phyloP scores from a whole-genome alignment of 1,140 invertebrate species.

The Pseudomyrmex gracilis region DNA sequence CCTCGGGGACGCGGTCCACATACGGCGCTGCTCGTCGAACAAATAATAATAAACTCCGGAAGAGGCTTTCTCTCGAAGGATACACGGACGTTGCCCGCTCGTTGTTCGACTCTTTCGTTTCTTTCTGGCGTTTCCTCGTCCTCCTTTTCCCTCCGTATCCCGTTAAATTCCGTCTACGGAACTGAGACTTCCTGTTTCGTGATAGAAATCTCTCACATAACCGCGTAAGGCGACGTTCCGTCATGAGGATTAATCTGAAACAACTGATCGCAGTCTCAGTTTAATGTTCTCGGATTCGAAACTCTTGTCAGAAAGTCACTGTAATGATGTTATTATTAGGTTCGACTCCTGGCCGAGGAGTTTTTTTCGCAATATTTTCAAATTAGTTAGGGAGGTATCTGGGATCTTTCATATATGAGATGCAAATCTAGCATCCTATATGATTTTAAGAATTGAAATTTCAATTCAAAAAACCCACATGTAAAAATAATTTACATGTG shows the following conservation, averaged over 20 bases:
- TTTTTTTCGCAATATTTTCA: too few species aligned
- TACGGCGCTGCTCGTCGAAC: conserved; percentile 56
- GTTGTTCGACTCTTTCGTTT: conserved; percentile 11
- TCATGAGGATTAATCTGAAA: conserved; percentile 11
- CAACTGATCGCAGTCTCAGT: too few species aligned
- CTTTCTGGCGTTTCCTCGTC: not conserved
- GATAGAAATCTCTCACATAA: conserved; percentile 9
- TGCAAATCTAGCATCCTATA: too few species aligned
- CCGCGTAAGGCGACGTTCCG: not conserved
- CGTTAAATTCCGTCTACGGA: conserved; percentile 6
- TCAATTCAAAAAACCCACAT: too few species aligned
- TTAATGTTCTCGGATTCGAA: not conserved
- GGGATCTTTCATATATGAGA: too few species aligned
- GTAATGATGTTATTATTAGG: too few species aligned
- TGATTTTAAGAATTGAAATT: too few species aligned
- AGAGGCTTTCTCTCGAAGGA: conserved; percentile 46
- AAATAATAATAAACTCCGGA: conserved; percentile 70
- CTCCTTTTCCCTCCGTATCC: not conserved
- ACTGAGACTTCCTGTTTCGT: conserved; percentile 13
- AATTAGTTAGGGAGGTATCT: too few species aligned
- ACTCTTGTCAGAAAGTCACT: not conserved
- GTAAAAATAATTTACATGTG: too few species aligned
- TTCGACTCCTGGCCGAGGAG: too few species aligned
- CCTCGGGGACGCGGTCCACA: conserved; percentile 55
- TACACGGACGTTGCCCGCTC: conserved; percentile 39